Percentiles rank a stretch among this genome's conserved stretches.
phyloP scores from a whole-genome alignment of 2,113 vertebrate genomes.

The Rousettus leschenaultii region DNA sequence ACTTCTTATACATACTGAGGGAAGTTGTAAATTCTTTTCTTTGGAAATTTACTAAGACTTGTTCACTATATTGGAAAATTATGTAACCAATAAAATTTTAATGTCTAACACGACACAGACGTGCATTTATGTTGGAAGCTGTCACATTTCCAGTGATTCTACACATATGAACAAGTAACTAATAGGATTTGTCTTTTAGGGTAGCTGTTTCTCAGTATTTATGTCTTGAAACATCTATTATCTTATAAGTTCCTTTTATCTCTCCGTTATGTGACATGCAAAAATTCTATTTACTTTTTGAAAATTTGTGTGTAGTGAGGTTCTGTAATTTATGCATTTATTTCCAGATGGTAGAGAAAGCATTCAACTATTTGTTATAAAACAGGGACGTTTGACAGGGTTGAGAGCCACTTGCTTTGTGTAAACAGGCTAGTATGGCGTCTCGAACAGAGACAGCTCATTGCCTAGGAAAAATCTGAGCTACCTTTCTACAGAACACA shows the following conservation, averaged over 20 bases:
- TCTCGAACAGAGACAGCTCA: neutral
- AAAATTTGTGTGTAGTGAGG: neutral
- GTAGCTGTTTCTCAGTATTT: neutral
- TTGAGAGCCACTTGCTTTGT: neutral
- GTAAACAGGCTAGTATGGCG: neutral
- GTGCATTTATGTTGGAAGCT: neutral
- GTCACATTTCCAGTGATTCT: neutral
- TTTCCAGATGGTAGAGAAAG: neutral
- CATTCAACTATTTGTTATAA: neutral
- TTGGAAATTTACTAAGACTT: slow-evolving; percentile 13
- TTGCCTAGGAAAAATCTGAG: neutral
- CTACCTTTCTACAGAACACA: neutral
- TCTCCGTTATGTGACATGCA: neutral
- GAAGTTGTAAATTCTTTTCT: neutral
- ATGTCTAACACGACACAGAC: neutral
- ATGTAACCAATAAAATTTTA: neutral
- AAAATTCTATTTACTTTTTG: neutral
- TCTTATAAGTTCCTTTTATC: neutral
- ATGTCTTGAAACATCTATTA: neutral
- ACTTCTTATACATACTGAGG: neutral
- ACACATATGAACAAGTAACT: neutral
- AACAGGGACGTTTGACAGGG: neutral
- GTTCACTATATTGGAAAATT: neutral
- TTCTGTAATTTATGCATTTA: neutral
- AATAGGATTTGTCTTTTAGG: neutral